Evolutionary conservation across 2,113 vertebrate species (phyloP).

Genomic region (Anser cygnoides): DNA sequence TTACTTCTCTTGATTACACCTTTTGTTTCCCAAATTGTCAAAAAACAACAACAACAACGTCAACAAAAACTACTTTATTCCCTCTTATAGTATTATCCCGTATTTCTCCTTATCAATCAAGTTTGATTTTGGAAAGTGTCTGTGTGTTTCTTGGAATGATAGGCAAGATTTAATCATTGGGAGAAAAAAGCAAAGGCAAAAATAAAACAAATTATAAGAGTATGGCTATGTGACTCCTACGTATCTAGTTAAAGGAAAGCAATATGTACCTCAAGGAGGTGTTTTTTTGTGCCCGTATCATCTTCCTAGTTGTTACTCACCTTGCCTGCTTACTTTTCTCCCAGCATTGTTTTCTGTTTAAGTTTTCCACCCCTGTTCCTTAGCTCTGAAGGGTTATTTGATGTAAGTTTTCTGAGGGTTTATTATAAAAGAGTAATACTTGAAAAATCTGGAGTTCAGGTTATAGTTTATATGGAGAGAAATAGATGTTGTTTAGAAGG

Average conservation of each 20-base stretch:
- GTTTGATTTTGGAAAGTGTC: background rate
- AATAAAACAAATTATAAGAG: background rate
- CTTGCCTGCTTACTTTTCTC: background rate
- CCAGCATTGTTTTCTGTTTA: background rate
- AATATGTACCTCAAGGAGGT: fast-evolving
- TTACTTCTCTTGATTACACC: background rate
- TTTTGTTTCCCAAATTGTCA: background rate
- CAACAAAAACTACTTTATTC: background rate
- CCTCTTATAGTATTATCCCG: background rate
- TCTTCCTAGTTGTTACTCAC: background rate
- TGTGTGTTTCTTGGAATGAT: background rate
- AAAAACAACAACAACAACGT: background rate
- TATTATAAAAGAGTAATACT: background rate
- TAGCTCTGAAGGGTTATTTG: background rate
- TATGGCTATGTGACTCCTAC: background rate
- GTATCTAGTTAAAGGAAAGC: background rate
- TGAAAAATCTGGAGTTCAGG: background rate
- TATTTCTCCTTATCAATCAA: background rate
- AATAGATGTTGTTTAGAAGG: fast-evolving
- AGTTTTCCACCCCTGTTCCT: background rate
- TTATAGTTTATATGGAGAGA: background rate
- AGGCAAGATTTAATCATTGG: background rate
- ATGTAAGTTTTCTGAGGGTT: background rate
- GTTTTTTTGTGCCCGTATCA: fast-evolving
- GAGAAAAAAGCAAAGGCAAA: background rate